These are phyloP conservation scores for Aspidiotus destructor DNA, from an alignment of 2,888 invertebrate species.

Conservation along the genomic window DNA sequence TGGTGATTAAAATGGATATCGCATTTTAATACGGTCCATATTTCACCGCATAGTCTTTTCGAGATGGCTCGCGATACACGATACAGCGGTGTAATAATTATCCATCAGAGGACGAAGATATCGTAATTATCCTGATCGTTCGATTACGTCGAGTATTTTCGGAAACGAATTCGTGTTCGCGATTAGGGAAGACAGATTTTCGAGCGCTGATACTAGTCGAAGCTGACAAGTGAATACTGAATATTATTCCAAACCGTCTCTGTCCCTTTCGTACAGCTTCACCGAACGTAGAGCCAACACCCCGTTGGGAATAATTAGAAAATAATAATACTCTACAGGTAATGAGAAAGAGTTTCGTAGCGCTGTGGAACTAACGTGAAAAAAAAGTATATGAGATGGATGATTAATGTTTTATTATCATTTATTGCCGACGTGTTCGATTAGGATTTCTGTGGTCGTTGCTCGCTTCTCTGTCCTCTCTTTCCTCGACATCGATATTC, in stretches of 20 bases:
- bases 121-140: conserved; percentile 14
- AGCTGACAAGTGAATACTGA: background rate
- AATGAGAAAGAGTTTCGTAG: background rate
- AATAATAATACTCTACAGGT: conserved; percentile 1
- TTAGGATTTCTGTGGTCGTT: conserved; percentile 24
- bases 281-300: background rate
- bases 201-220: background rate
- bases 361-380: background rate
- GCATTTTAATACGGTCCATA: conserved; percentile 14
- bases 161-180: conserved; percentile 1
- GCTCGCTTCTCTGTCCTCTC: background rate
- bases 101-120: conserved; percentile 4
- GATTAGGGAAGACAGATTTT: background rate
- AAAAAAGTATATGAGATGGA: background rate
- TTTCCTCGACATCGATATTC: background rate
- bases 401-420: conserved; percentile 30
- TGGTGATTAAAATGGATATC: conserved; percentile 15
- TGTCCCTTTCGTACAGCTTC: background rate
- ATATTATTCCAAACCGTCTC: background rate
- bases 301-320: conserved; percentile 19
- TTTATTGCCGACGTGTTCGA: conserved; percentile 18
- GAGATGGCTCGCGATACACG: too few relatives aligned
- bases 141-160: conserved; percentile 8
- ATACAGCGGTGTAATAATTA: too few relatives aligned
- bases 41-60: background rate